phyloP scores from a whole-genome alignment of 2,113 vertebrate genomes.

The Peromyscus maniculatus region DNA sequence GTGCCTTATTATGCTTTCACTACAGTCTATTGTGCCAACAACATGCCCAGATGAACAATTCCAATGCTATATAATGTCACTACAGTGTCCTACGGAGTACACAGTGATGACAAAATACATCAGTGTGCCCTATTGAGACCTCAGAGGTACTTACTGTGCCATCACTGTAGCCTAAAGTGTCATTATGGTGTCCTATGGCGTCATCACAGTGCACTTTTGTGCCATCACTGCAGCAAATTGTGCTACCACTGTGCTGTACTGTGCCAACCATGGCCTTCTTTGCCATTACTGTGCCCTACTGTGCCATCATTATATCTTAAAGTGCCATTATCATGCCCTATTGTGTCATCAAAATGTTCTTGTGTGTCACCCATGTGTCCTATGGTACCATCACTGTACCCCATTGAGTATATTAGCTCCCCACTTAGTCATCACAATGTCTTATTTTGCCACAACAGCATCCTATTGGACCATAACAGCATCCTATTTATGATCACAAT shows the following conservation, averaged over 20 bases:
- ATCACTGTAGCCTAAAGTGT: not conserved
- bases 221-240: not conserved
- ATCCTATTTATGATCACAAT: not conserved
- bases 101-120: not conserved
- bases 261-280: not conserved
- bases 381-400: not conserved
- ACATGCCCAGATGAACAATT: not conserved
- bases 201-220: not conserved
- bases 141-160: not conserved
- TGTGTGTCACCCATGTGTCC: too few species aligned
- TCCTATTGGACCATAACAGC: not conserved
- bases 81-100: not conserved
- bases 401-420: too few species aligned
- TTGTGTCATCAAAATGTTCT: not conserved
- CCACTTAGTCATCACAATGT: not conserved
- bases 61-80: not conserved
- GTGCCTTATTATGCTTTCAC: not conserved
- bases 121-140: not conserved
- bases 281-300: too few species aligned
- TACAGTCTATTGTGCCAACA: too few species aligned
- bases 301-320: not conserved
- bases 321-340: not conserved
- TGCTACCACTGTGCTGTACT: not conserved
- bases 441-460: not conserved
- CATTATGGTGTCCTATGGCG: too few species aligned